Base-by-base conservation (phyloP, 1,140 invertebrate genomes). In the Lethrus apterus region DNA sequence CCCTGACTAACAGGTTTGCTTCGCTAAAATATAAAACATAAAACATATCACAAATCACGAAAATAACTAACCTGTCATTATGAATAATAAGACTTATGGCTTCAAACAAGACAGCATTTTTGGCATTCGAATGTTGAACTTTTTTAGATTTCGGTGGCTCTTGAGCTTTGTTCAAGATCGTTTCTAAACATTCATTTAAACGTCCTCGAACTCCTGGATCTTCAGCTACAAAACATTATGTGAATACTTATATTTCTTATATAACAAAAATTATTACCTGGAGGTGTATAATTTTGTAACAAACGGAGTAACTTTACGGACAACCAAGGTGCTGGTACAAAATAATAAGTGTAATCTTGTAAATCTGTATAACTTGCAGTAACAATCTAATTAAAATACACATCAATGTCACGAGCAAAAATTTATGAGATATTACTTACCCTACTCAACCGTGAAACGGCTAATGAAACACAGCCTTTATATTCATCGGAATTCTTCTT, bases 141-240 rank as follows among this genome's bases (percentile, higher is more conserved):
- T 99, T 99, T 72, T 99, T 99, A 17, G 96, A 99, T 69, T 99
- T 99, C 21, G 95, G 95, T 43, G 96, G 93, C 66, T 99, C 97
- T 70, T 98, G 94, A 15, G 95, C 96, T 76, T 99, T 99, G 66
- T 99, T 99, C 53, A 99, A 76, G 62, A 99, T 99, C n/a, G 94
- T 98, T 72, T 99, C 97, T 59, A 99, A 71, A 64, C 96, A 99
- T 74, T 99, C 97, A 60, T 95, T 95, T 26, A 99, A 72, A 44
- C 95, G 79, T 2, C 93, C 93, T 46, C 91, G 77, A 0, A 98
- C 91, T 11, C 93, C 93, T 24, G 93, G 90, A 74, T 96, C 93
- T 65, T 97, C 92, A 63, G 83, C 63, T 73, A 47, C n/a, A n/a
- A 19, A 55, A 46, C n/a, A n/a, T n/a, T n/a, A n/a, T n/a, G n/a